A percentile compares a stretch with the other conserved stretches of the same genome.
phyloP scores from a whole-genome alignment of 2,797 vertebrate species.

The Rhinophrynus dorsalis region DNA sequence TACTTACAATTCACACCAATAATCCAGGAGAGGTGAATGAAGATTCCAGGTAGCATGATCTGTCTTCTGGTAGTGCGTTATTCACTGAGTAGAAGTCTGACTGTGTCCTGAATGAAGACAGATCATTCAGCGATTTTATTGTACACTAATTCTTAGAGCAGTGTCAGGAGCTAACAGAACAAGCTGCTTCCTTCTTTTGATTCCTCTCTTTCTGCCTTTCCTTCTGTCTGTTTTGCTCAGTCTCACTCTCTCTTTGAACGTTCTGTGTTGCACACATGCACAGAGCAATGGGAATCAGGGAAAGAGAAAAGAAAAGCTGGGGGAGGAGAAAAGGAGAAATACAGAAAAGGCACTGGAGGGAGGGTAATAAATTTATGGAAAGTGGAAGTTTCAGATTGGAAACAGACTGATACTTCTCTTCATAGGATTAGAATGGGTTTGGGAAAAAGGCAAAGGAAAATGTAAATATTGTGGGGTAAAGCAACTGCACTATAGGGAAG shows the following conservation, averaged over 20 bases:
- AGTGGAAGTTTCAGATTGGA: too few relatives aligned
- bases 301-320: too few relatives aligned
- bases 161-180: constrained; percentile 12
- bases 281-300: too few relatives aligned
- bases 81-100: background rate
- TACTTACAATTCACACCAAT: constrained; percentile 36
- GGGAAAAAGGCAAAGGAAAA: too few relatives aligned
- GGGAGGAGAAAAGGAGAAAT: too few relatives aligned
- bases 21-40: constrained; percentile 26
- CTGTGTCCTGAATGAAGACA: constrained; percentile 12
- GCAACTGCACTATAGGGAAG: too few relatives aligned
- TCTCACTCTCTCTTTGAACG: constrained; percentile 8
- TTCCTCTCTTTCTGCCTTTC: background rate
- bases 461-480: too few relatives aligned
- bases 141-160: constrained; percentile 7
- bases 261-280: constrained; percentile 1
- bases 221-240: constrained; percentile 2
- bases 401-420: too few relatives aligned
- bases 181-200: constrained; percentile 8
- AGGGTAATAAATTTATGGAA: too few relatives aligned
- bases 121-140: constrained; percentile 10
- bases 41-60: constrained; percentile 28
- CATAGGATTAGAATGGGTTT: too few relatives aligned
- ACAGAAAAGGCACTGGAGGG: too few relatives aligned
- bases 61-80: constrained; percentile 6